A percentile compares a stretch with the other conserved stretches of the same genome.
phyloP scores from a whole-genome alignment of 2,113 vertebrate genomes.

The Sturnira hondurensis region DNA sequence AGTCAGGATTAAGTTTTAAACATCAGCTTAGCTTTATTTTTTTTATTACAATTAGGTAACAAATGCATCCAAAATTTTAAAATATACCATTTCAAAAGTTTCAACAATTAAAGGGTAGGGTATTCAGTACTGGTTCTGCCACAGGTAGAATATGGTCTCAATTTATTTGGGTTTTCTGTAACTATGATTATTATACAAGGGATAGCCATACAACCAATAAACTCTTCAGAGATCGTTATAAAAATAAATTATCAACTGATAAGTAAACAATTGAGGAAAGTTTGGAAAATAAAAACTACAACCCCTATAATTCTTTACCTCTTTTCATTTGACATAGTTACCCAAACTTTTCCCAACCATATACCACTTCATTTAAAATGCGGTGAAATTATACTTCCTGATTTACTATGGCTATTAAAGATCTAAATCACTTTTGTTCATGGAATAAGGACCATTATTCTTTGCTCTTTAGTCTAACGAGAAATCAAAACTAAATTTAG shows the following conservation, averaged over 20 bases:
- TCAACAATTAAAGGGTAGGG: not conserved
- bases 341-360: not conserved
- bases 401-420: conserved; percentile 11
- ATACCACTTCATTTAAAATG: not conserved
- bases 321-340: not conserved
- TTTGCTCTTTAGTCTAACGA: not conserved
- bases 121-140: not conserved
- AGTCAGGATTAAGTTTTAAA: conserved; percentile 25
- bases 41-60: conserved; percentile 3
- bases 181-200: not conserved
- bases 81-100: not conserved
- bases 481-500: conserved; percentile 20
- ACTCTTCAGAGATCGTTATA: not conserved
- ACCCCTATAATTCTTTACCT: not conserved
- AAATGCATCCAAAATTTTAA: not conserved
- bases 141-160: not conserved
- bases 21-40: not conserved
- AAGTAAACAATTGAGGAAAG: not conserved
- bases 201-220: not conserved
- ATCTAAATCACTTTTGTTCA: not conserved
- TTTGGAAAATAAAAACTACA: not conserved
- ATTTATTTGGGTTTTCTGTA: not conserved
- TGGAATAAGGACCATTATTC: not conserved
- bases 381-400: not conserved
- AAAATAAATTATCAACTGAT: not conserved